Evolutionary conservation across 2,113 vertebrate species (phyloP), one percentile per base, ranked within the genome.

Genomic region (Hippocampus zosterae): DNA sequence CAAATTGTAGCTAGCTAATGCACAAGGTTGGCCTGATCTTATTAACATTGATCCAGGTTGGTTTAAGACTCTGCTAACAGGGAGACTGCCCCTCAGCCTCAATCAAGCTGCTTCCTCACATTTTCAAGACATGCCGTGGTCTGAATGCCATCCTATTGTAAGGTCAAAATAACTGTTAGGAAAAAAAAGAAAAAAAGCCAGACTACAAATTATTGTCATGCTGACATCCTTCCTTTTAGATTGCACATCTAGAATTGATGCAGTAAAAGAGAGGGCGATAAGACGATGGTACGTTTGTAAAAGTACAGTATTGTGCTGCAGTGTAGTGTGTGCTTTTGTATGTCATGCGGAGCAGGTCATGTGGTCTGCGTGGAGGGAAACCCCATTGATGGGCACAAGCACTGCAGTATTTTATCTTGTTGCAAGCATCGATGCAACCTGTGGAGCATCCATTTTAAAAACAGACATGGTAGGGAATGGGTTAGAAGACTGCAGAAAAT

Each of bases 361-460:
- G 80, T 88, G 84, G 87, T 70, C 61, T 65, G 63, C 67, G 71
- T 65, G 60, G 61, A 70, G 85, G 87, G 76, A 72, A 90, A 77
- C 72, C 85, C 84, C 81, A 80, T 52, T 76, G 76, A 77, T 46
- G 65, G 57, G 57, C 4, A 23, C 18, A 29, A 81, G 73, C 81
- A 83, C 81, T 87, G 87, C 89, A 88, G 88, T 65, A 70, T 75
- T 69, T 13, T 48, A 12, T 55, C 29, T 33, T 33, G 63, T 40
- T 65, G 23, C 19, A 73, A 57, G 6, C 12, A 65, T 57, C 63
- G 66, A 62, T 64, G 66, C 65, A 73, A 81, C 72, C 65, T 76
- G 80, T 82, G 68, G 77, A 77, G 74, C 57, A 53, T n/a, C 42
- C 41, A 27, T 68, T 61, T 67, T 10, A 42, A 15, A 11, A 41